These are phyloP conservation scores for Rhineura floridana DNA, from an alignment of 2,113 vertebrate species.

Conservation along the genomic window DNA sequence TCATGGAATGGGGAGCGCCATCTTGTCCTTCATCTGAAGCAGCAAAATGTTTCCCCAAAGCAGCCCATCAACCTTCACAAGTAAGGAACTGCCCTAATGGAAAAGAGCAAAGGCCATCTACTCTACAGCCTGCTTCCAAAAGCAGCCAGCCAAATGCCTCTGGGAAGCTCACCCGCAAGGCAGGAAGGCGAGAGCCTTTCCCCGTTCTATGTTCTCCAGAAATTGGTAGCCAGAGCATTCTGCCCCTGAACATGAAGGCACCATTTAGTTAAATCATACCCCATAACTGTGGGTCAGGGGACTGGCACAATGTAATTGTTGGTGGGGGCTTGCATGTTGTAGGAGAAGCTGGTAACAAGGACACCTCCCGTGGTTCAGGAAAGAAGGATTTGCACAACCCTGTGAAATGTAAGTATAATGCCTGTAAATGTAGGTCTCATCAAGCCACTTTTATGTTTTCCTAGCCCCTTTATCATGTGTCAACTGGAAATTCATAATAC, in stretches of 20 bases:
- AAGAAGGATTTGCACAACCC: conserved; percentile 28
- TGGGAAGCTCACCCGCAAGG: not conserved
- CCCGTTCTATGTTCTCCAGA: not conserved
- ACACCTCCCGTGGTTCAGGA: not conserved
- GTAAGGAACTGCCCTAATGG: not conserved
- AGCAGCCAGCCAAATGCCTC: not conserved
- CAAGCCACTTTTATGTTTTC: conserved; percentile 70
- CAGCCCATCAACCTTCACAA: not conserved
- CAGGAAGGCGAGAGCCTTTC: not conserved
- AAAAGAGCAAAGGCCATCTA: not conserved
- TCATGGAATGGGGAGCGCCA: too few species aligned
- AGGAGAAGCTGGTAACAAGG: not conserved
- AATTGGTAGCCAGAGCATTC: too few species aligned
- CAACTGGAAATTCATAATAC: conserved; percentile 68
- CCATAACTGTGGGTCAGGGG: not conserved
- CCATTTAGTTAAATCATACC: too few species aligned
- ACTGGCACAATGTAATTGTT: too few species aligned
- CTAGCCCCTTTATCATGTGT: conserved; percentile 65
- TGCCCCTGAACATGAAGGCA: not conserved
- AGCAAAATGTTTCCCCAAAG: not conserved
- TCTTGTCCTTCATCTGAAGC: not conserved
- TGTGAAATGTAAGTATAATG: conserved; percentile 59
- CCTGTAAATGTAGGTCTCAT: conserved; percentile 61
- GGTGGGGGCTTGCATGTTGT: not conserved
- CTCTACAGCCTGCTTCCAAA: not conserved